These are phyloP conservation scores for Nerophis lumbriciformis DNA, from an alignment of 2,113 vertebrate species.

Conservation along the genomic window DNA sequence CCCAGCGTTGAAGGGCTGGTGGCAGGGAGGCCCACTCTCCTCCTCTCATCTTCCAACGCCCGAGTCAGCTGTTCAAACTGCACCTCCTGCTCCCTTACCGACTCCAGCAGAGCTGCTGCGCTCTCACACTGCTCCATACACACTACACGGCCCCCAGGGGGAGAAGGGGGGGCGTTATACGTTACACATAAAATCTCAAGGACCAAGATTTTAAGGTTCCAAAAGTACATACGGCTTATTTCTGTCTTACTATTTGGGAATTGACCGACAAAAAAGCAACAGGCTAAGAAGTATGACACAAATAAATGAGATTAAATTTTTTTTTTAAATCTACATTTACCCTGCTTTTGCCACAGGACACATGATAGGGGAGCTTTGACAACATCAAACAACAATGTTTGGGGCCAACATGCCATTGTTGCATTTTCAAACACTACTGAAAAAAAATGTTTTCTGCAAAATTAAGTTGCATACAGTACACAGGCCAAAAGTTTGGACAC, in stretches of 20 bases:
- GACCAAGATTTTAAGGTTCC: neutral
- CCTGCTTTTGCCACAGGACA: too few species aligned
- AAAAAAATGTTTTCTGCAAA: too few species aligned
- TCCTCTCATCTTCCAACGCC: constrained; percentile 96
- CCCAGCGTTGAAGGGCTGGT: constrained; percentile 80
- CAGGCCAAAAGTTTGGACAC: too few species aligned
- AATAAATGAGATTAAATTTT: too few species aligned
- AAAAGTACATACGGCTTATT: neutral
- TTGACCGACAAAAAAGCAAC: neutral
- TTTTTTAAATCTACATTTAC: too few species aligned
- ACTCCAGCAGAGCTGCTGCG: constrained; percentile 98
- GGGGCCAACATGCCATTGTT: too few species aligned
- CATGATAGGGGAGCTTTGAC: too few species aligned
- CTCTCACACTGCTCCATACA: constrained; percentile 95
- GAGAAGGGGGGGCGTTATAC: constrained; percentile 56
- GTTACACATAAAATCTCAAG: neutral
- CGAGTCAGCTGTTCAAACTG: constrained; percentile 99
- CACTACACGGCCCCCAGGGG: constrained; percentile 64
- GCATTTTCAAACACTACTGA: too few species aligned
- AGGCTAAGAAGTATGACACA: neutral
- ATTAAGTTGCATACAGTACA: too few species aligned
- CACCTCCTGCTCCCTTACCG: constrained; percentile 99
- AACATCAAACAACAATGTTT: too few species aligned
- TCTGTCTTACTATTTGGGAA: too few species aligned
- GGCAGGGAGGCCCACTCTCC: constrained; percentile 88